phyloP scores from a whole-genome alignment of 2,797 vertebrate genomes.

The Ceryle rudis region DNA sequence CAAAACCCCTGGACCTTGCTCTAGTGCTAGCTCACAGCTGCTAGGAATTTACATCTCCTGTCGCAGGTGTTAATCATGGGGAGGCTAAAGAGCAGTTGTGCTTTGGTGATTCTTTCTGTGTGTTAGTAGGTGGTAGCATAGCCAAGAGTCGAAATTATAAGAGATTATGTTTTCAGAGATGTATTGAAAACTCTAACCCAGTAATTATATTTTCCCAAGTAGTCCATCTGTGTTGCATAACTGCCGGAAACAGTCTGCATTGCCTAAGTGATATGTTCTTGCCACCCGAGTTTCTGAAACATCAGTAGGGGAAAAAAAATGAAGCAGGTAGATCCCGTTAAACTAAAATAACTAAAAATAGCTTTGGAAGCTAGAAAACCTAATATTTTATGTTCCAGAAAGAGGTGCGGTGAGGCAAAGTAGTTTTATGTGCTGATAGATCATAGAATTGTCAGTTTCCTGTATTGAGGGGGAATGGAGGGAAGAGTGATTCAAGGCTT shows the following conservation, averaged over 20 bases:
- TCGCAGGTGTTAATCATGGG: constrained; percentile 43
- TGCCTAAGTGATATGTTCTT: not conserved
- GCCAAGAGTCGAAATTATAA: constrained; percentile 31
- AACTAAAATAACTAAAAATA: not conserved
- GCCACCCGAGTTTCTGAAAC: not conserved
- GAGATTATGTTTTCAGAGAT: constrained; percentile 41
- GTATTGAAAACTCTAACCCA: constrained; percentile 21
- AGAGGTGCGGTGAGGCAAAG: not conserved
- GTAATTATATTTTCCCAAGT: constrained; percentile 46
- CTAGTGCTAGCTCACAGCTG: constrained; percentile 2
- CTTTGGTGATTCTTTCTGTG: not conserved
- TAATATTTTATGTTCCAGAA: not conserved
- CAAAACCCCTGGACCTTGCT: not conserved
- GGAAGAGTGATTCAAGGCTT: not conserved
- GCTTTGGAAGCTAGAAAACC: not conserved
- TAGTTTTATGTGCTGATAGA: not conserved
- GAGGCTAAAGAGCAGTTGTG: constrained; percentile 34
- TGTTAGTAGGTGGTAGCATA: constrained; percentile 36
- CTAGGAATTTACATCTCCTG: constrained; percentile 1
- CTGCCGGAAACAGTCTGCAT: not conserved
- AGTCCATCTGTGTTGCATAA: not conserved
- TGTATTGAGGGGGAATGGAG: not conserved
- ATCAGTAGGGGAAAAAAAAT: rapidly evolving
- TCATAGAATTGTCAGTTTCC: not conserved
- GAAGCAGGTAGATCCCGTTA: not conserved